A percentile compares a stretch with the other conserved stretches of the same genome.
phyloP scores from a whole-genome alignment of 1,140 invertebrate species.

The Dendroctonus ponderosae region DNA sequence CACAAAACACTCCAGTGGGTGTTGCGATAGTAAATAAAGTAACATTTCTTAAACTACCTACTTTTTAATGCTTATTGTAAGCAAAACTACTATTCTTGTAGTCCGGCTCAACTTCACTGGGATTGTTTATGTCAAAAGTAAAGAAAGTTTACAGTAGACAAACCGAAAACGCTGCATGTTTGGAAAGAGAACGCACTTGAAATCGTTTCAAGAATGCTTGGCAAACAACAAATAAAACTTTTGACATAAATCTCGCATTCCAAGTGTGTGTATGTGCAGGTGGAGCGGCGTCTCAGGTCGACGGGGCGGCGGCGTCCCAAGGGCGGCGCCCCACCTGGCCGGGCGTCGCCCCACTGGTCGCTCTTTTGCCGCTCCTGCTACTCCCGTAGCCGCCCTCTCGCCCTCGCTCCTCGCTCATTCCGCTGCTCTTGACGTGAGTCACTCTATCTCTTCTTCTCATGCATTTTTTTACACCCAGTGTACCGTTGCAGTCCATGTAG shows the following conservation, averaged over 20 bases:
- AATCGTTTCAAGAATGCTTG: no score
- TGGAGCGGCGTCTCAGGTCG: conserved; percentile 41
- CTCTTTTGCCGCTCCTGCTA: conserved; percentile 44
- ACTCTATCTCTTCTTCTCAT: conserved; percentile 24
- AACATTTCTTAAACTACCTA: no score
- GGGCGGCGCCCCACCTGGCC: conserved; percentile 36
- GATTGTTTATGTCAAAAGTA: no score
- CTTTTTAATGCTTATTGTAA: no score
- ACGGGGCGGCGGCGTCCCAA: conserved; percentile 32
- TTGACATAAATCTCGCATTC: conserved; percentile 5
- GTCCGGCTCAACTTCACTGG: no score
- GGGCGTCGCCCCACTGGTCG: conserved; percentile 44
- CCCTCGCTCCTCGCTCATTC: conserved; percentile 22
- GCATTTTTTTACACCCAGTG: background rate
- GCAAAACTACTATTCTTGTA: no score
- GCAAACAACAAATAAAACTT: no score
- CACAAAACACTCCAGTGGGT: no score
- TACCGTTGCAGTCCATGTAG: background rate
- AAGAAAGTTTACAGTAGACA: no score
- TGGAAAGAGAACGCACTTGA: no score
- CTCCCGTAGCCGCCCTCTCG: conserved; percentile 26
- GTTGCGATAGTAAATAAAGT: no score
- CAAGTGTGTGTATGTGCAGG: conserved; percentile 42
- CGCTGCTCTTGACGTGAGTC: conserved; percentile 36
- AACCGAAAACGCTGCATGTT: no score